A percentile compares a stretch with the other conserved stretches of the same genome.
These are phyloP conservation scores for Andricus quercusramuli DNA, from an alignment of 2,888 invertebrate genomes.

Conservation along the genomic window DNA sequence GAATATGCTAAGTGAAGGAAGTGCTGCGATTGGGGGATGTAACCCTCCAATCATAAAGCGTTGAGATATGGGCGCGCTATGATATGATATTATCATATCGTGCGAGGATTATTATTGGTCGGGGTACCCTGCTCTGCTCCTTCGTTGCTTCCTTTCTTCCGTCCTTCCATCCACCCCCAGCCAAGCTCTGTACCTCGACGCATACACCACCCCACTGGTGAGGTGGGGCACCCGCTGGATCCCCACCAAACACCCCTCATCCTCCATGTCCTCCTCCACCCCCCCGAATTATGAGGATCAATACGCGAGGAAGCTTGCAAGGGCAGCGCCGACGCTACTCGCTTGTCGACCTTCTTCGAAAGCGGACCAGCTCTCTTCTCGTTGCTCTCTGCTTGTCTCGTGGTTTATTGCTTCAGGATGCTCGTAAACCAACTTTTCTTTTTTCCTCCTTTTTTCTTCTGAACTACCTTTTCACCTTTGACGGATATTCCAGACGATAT, in stretches of 20 bases:
- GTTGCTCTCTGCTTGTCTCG: constrained; percentile 39
- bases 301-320: constrained; percentile 77
- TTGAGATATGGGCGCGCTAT: constrained; percentile 72
- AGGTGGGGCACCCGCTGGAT: constrained; percentile 66
- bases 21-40: constrained; percentile 66
- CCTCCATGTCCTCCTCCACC: constrained; percentile 57
- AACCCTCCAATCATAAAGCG: constrained; percentile 73
- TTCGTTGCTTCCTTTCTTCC: constrained; percentile 67
- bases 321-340: constrained; percentile 75
- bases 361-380: constrained; percentile 61
- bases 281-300: constrained; percentile 78
- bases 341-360: constrained; percentile 72
- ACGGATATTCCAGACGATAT: constrained; percentile 25
- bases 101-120: constrained; percentile 77
- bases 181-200: constrained; percentile 60
- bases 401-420: constrained; percentile 35
- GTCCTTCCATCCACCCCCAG: constrained; percentile 65
- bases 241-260: constrained; percentile 54
- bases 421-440: constrained; percentile 35
- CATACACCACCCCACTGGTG: constrained; percentile 67
- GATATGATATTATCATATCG: constrained; percentile 79
- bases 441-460: constrained; percentile 18
- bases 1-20: constrained; percentile 58
- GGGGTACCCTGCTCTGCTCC: constrained; percentile 69
- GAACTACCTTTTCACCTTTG: constrained; percentile 33